Conservation (phyloP, 2,797 vertebrate genomes). For the Catamblyrhynchus diadema region DNA sequence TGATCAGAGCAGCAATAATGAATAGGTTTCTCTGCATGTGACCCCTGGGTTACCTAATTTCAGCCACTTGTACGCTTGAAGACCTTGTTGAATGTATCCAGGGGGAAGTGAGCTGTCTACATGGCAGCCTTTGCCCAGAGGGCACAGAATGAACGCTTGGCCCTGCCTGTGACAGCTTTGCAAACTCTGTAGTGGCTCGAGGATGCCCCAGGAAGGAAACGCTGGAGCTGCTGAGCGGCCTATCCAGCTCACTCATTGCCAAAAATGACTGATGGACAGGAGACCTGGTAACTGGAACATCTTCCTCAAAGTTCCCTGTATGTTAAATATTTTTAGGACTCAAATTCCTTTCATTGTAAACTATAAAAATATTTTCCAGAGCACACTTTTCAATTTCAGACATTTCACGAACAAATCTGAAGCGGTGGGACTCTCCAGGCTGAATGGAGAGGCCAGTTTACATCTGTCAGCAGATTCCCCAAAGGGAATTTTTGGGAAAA, state of each 20-base stretch:
- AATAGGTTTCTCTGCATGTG: background rate
- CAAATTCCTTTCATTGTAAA: background rate
- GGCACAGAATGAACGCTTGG: rapidly evolving
- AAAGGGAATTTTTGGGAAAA: background rate
- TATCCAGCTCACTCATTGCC: background rate
- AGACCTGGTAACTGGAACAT: background rate
- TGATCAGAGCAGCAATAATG: background rate
- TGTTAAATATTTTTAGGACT: background rate
- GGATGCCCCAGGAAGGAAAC: background rate
- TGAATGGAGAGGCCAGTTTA: background rate
- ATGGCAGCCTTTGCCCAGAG: background rate
- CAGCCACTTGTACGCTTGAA: background rate
- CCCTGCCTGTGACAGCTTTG: background rate
- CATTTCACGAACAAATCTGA: background rate
- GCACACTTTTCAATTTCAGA: background rate
- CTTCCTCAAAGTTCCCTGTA: background rate
- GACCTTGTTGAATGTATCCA: background rate
- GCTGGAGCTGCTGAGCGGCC: background rate
- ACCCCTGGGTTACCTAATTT: background rate
- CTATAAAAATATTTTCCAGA: background rate
- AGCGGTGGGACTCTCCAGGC: background rate
- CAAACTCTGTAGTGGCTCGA: background rate
- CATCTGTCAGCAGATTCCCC: background rate
- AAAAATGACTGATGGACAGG: background rate
- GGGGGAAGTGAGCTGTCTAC: background rate